phyloP scores from a whole-genome alignment of 2,113 vertebrate genomes.

The Brachirus orientalis region DNA sequence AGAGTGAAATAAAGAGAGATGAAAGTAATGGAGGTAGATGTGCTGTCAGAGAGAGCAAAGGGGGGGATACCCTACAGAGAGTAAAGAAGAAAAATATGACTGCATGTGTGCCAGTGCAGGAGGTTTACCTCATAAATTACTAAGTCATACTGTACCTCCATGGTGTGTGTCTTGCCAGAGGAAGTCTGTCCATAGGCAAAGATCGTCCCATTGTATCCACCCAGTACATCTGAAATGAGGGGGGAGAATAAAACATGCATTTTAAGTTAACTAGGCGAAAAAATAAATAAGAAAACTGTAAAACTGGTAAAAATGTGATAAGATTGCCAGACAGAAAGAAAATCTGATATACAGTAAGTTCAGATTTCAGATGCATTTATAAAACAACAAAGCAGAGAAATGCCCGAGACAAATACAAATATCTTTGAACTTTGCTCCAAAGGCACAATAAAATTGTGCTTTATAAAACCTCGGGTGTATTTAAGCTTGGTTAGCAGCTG shows the following conservation, averaged over 20 bases:
- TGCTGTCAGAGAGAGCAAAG: slow-evolving; percentile 26
- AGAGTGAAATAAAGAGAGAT: slow-evolving; percentile 26
- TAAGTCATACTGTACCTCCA: slow-evolving; percentile 86
- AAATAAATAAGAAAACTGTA: too few species aligned
- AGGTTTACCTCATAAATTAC: slow-evolving; percentile 52
- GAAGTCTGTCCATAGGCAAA: slow-evolving; percentile 95
- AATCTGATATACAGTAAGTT: not conserved
- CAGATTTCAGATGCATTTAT: not conserved
- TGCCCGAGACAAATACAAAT: slow-evolving; percentile 28
- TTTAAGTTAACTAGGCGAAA: not conserved
- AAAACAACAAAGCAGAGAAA: slow-evolving; percentile 13
- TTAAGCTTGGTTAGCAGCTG: slow-evolving; percentile 41
- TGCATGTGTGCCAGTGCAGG: slow-evolving; percentile 6
- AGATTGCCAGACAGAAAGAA: not conserved
- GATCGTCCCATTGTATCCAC: slow-evolving; percentile 94
- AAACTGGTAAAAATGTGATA: too few species aligned
- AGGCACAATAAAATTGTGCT: slow-evolving; percentile 6
- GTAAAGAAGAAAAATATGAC: not conserved
- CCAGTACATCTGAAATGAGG: slow-evolving; percentile 86
- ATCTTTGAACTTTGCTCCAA: slow-evolving; percentile 53
- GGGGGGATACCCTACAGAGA: not conserved
- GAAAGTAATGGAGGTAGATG: slow-evolving; percentile 50
- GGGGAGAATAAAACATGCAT: slow-evolving; percentile 9
- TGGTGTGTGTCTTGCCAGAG: slow-evolving; percentile 95
- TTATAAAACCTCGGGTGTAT: slow-evolving; percentile 27